Evolutionary conservation across 2,888 invertebrate genomes (phyloP).

Genomic region (Cheilosia scutellata): DNA sequence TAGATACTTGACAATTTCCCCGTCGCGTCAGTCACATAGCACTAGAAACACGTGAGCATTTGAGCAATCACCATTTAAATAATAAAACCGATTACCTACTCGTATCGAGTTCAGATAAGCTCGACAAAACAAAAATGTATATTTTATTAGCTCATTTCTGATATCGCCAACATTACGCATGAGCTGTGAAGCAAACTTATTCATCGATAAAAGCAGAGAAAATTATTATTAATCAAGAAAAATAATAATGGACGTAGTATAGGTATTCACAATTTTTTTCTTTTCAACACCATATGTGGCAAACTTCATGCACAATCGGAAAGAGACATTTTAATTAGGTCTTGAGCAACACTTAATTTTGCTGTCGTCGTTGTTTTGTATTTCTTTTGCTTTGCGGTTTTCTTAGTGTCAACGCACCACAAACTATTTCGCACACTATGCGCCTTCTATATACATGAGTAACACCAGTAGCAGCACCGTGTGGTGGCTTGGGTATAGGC

Average conservation of each 20-base stretch:
- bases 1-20: neutral
- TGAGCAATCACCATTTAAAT: neutral
- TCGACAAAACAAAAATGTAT: neutral
- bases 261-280: slow-evolving; percentile 6
- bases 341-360: slow-evolving; percentile 60
- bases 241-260: neutral
- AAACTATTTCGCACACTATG: slow-evolving; percentile 65
- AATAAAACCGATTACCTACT: slow-evolving; percentile 50
- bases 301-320: slow-evolving; percentile 12
- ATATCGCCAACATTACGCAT: slow-evolving; percentile 39
- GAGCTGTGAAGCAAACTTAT: slow-evolving; percentile 3
- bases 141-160: slow-evolving; percentile 36
- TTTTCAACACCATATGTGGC: slow-evolving; percentile 31
- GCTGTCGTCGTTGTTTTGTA: slow-evolving; percentile 17
- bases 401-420: slow-evolving; percentile 70
- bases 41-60: neutral
- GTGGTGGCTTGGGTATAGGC: slow-evolving; percentile 5
- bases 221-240: slow-evolving; percentile 38
- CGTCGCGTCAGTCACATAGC: slow-evolving; percentile 1
- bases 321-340: slow-evolving; percentile 66
- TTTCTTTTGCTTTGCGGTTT: slow-evolving; percentile 47
- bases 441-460: slow-evolving; percentile 37
- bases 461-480: slow-evolving; percentile 68
- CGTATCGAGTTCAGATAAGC: slow-evolving; percentile 47
- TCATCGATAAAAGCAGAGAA: slow-evolving; percentile 43